Evolutionary conservation across 2,797 vertebrate genomes (phyloP).

Genomic region (Lagocephalus sceleratus): DNA sequence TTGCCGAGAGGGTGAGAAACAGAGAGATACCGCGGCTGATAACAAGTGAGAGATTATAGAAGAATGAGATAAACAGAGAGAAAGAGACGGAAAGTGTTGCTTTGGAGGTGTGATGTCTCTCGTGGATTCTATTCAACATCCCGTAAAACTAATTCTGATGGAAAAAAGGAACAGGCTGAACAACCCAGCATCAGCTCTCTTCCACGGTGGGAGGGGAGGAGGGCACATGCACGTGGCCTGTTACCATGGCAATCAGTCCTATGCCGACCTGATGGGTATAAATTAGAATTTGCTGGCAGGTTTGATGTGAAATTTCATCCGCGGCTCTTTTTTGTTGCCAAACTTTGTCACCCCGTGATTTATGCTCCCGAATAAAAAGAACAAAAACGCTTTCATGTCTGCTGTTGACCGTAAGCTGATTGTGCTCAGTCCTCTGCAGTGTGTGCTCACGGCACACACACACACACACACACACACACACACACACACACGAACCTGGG

Average conservation of each 20-base stretch:
- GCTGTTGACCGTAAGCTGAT: constrained; percentile 28
- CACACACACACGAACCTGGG: constrained; percentile 18
- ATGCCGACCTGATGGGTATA: constrained; percentile 57
- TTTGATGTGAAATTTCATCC: constrained; percentile 18
- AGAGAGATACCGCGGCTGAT: constrained; percentile 9
- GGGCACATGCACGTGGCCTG: constrained; percentile 62
- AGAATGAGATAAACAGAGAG: constrained; percentile 24
- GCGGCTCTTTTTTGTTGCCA: constrained; percentile 2
- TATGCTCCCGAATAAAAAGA: constrained; percentile 26
- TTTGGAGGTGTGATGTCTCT: constrained; percentile 25
- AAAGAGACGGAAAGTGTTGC: constrained; percentile 29
- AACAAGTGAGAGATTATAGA: constrained; percentile 20
- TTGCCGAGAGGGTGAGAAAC: constrained; percentile 17
- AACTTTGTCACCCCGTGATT: constrained; percentile 27
- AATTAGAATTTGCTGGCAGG: constrained; percentile 44
- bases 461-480: constrained; percentile 30
- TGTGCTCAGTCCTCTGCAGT: constrained; percentile 45
- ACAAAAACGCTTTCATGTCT: constrained; percentile 14
- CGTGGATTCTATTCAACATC: constrained; percentile 32
- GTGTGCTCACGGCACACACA: constrained; percentile 37
- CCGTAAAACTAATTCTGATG: constrained; percentile 21
- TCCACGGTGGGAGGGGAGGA: constrained; percentile 30
- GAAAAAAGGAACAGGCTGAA: constrained; percentile 29
- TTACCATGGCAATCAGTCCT: constrained; percentile 74
- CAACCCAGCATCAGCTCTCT: constrained; percentile 30